Conservation (phyloP, 2,797 vertebrate genomes). For the Phrynocephalus vlangalii region DNA sequence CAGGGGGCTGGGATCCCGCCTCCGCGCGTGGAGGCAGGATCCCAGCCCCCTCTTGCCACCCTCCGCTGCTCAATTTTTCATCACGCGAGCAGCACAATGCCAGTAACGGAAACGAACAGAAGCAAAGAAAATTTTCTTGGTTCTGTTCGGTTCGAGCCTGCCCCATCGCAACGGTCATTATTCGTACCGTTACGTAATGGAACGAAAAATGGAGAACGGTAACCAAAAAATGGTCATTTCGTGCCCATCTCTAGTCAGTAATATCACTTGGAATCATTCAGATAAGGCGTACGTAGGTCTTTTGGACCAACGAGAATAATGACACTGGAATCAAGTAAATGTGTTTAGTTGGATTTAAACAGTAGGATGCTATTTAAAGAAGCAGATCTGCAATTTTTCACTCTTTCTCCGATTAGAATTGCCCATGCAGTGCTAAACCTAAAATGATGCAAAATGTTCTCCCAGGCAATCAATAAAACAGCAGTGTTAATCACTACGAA, state of each 20-base stretch:
- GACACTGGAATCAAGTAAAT: neutral
- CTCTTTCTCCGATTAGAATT: neutral
- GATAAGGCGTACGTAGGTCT: neutral
- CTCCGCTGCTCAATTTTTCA: no score
- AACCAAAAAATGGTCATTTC: no score
- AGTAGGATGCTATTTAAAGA: neutral
- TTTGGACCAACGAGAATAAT: neutral
- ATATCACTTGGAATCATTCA: neutral
- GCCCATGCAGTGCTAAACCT: neutral
- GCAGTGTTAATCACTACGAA: conserved; percentile 27
- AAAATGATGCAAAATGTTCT: neutral
- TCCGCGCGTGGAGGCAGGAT: no score
- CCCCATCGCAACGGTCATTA: no score
- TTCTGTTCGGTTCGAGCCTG: no score
- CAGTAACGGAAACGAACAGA: no score
- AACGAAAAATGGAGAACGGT: no score
- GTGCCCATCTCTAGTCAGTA: neutral
- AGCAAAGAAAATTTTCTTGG: no score
- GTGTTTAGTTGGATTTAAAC: neutral
- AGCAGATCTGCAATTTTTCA: neutral
- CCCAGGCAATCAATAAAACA: conserved; percentile 8
- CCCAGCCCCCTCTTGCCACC: no score
- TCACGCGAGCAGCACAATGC: no score
- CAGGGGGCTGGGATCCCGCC: no score
- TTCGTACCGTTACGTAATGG: no score